A percentile compares a stretch with the other conserved stretches of the same genome.
These are phyloP conservation scores for Saimiri boliviensis DNA, from an alignment of 2,113 vertebrate species.

Conservation along the genomic window DNA sequence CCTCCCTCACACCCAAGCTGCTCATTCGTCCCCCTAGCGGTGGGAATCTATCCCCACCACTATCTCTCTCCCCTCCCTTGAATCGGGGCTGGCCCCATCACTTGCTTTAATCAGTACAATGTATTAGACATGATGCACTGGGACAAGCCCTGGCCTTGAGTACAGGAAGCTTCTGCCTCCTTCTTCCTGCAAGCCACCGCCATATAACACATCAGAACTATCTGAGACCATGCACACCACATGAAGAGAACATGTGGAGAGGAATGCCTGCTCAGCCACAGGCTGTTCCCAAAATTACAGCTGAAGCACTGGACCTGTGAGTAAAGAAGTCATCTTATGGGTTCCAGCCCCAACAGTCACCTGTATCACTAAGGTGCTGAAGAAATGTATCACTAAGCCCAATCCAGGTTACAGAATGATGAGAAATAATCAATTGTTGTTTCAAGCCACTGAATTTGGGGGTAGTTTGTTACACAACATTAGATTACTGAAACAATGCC, in stretches of 20 bases:
- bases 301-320: not conserved
- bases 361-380: not conserved
- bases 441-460: not conserved
- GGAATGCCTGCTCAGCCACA: too few species aligned
- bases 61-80: not conserved
- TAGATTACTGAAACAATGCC: not conserved
- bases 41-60: not conserved
- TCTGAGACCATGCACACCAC: rapidly evolving
- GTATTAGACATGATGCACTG: not conserved
- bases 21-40: not conserved
- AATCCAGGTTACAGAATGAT: not conserved
- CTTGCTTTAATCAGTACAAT: not conserved
- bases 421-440: not conserved
- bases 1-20: too few species aligned
- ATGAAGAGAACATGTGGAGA: not conserved
- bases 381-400: not conserved
- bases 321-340: not conserved
- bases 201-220: not conserved
- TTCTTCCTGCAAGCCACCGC: not conserved
- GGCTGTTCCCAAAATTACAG: not conserved
- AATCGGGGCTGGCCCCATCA: not conserved
- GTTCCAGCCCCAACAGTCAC: not conserved
- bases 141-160: not conserved
- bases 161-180: not conserved
- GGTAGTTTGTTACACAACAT: not conserved